These are phyloP conservation scores for Trogon melanurus DNA, from an alignment of 2,113 vertebrate species.

Conservation along the genomic window DNA sequence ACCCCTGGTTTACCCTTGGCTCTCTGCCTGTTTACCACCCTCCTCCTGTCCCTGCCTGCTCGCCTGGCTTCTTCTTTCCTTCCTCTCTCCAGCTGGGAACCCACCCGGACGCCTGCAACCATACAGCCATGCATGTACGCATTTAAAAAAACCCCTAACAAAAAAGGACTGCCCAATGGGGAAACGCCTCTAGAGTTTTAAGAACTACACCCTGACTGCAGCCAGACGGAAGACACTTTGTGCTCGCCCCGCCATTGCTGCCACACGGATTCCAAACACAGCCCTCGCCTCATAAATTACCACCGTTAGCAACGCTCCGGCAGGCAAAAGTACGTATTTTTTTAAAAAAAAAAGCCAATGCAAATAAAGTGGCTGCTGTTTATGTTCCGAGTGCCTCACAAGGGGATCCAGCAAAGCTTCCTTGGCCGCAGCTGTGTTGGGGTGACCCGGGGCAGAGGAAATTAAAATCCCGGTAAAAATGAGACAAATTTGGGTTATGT, in stretches of 20 bases:
- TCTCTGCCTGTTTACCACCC: neutral
- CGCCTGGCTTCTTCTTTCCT: neutral
- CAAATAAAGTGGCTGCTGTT: conserved; percentile 16
- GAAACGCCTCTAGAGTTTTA: neutral
- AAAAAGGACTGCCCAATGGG: neutral
- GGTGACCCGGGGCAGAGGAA: neutral
- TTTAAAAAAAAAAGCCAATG: neutral
- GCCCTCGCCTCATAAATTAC: neutral
- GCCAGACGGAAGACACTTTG: neutral
- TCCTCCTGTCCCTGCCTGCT: neutral
- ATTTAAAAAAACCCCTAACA: neutral
- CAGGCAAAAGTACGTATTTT: neutral
- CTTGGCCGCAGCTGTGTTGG: neutral
- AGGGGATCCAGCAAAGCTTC: neutral
- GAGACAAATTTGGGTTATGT: too few relatives aligned
- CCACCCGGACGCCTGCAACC: neutral
- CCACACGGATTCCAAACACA: neutral
- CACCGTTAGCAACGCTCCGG: neutral
- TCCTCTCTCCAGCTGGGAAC: neutral
- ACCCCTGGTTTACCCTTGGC: neutral
- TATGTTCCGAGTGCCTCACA: neutral
- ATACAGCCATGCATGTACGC: accelerated
- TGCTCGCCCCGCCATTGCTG: neutral
- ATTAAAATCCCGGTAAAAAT: neutral
- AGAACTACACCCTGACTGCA: neutral